These are phyloP conservation scores for Cactoblastis cactorum DNA, from an alignment of 2,888 invertebrate genomes.

Conservation along the genomic window DNA sequence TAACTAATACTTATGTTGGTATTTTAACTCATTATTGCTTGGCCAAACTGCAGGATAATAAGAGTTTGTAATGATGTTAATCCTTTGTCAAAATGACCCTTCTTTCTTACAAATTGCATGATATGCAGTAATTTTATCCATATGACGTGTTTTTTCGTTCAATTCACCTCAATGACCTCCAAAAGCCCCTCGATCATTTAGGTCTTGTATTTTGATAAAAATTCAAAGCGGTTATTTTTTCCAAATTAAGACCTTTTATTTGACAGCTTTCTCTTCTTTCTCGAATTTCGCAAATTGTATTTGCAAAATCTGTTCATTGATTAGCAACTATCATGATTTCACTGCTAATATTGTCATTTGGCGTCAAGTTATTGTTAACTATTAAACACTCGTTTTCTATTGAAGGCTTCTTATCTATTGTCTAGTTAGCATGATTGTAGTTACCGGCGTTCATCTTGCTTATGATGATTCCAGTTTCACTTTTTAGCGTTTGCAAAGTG, in stretches of 20 bases:
- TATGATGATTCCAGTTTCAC: constrained; percentile 68
- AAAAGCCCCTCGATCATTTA: constrained; percentile 31
- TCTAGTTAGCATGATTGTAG: constrained; percentile 45
- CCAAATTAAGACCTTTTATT: background rate
- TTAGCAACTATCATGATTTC: background rate
- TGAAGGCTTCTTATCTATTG: constrained; percentile 17
- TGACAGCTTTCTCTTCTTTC: background rate
- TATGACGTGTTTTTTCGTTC: constrained; percentile 35
- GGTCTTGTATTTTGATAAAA: constrained; percentile 20
- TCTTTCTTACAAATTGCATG: constrained; percentile 22
- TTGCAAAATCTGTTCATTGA: background rate
- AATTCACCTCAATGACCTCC: constrained; percentile 42
- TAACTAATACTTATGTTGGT: background rate
- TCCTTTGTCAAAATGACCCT: background rate
- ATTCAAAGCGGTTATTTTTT: background rate
- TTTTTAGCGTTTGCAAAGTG: constrained; percentile 69
- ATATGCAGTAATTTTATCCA: constrained; percentile 37
- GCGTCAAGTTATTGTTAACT: constrained; percentile 15
- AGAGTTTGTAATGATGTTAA: background rate
- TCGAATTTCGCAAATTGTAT: background rate
- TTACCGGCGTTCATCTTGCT: constrained; percentile 46
- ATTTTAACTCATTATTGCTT: constrained; percentile 23
- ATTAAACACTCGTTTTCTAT: constrained; percentile 12
- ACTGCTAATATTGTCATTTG: background rate
- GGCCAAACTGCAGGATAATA: background rate